These are phyloP conservation scores for Drosophila parthenogenetica DNA, from an alignment of 2,888 invertebrate genomes.

Conservation along the genomic window DNA sequence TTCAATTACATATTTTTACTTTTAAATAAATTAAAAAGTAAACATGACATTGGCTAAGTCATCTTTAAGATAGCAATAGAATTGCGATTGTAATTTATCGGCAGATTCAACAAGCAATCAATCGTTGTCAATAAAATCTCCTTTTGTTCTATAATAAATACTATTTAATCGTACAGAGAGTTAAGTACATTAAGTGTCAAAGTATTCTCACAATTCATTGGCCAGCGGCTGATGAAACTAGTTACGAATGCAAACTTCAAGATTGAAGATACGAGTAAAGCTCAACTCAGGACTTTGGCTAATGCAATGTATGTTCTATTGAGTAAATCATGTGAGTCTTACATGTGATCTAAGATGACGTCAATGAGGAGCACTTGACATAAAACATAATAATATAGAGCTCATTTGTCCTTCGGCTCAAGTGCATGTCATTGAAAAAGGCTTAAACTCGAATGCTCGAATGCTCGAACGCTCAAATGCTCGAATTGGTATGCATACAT, in stretches of 20 bases:
- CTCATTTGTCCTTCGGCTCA: slow-evolving; percentile 74
- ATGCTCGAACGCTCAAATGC: too few species aligned
- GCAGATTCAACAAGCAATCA: background rate
- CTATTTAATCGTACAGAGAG: background rate
- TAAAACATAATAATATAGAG: slow-evolving; percentile 80
- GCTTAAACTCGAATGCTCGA: slow-evolving; percentile 60
- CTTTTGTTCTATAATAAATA: background rate
- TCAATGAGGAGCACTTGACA: slow-evolving; percentile 64
- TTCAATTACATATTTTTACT: slow-evolving; percentile 4
- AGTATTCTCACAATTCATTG: background rate
- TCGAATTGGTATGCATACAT: slow-evolving; percentile 3
- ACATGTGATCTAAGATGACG: slow-evolving; percentile 40
- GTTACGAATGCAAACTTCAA: background rate
- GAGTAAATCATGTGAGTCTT: slow-evolving; percentile 16
- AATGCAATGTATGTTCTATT: slow-evolving; percentile 6
- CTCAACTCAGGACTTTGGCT: background rate
- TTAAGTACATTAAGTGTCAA: slow-evolving; percentile 9
- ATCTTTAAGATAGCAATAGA: background rate
- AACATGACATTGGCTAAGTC: slow-evolving; percentile 4
- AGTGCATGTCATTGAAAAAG: slow-evolving; percentile 76
- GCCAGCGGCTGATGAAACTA: background rate
- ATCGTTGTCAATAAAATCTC: background rate
- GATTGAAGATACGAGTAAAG: background rate
- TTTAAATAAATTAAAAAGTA: slow-evolving; percentile 11
- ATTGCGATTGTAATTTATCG: background rate